These are phyloP conservation scores for Pseudopipra pipra DNA, from an alignment of 2,113 vertebrate genomes.

Conservation along the genomic window DNA sequence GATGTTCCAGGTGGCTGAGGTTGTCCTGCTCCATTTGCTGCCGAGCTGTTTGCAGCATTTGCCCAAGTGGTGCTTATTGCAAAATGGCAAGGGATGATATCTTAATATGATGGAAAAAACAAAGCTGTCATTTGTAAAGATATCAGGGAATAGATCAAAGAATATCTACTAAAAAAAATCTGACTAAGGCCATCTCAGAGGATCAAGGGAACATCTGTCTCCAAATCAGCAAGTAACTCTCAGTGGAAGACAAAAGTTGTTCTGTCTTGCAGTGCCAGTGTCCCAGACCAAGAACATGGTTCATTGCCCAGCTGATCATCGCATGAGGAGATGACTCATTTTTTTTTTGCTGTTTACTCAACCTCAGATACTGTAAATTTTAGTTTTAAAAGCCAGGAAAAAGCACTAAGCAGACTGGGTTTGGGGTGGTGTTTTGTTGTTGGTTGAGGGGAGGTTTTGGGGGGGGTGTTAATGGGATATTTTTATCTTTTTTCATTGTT, in stretches of 20 bases:
- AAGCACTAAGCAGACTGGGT: background rate
- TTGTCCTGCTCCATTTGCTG: conserved; percentile 33
- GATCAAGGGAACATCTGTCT: conserved; percentile 31
- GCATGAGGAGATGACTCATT: fast-evolving
- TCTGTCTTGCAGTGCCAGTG: background rate
- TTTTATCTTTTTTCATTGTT: background rate
- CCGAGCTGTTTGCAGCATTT: conserved; percentile 9
- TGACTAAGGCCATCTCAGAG: background rate
- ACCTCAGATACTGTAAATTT: background rate
- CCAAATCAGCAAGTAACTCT: background rate
- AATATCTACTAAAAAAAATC: background rate
- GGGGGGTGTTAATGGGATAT: background rate
- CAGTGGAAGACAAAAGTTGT: background rate
- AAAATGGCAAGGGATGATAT: conserved; percentile 1
- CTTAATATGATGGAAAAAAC: conserved; percentile 29
- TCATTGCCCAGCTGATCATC: background rate
- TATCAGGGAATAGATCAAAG: conserved; percentile 17
- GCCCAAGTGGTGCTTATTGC: background rate
- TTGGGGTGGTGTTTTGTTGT: background rate
- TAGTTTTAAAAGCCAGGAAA: background rate
- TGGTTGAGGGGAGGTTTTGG: background rate
- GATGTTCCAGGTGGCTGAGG: conserved; percentile 23
- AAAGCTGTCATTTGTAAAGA: conserved; percentile 24
- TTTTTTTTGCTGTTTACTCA: background rate
- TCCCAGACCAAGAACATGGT: background rate